Conservation (phyloP, 2,797 vertebrate genomes). For the Pteropus rufus region DNA sequence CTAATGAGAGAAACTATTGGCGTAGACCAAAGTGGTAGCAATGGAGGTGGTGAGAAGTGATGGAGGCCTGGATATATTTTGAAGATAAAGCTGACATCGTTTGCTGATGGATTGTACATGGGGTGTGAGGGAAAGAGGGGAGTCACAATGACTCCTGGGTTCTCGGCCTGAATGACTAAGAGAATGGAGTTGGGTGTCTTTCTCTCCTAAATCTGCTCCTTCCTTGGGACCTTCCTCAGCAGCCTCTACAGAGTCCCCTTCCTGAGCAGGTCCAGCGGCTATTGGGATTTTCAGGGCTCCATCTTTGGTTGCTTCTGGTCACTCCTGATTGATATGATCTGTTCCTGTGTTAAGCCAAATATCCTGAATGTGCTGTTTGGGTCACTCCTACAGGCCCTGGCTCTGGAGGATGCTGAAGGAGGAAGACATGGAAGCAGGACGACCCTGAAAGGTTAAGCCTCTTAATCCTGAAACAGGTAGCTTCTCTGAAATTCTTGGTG, state of each 20-base stretch:
- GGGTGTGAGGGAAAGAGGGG: neutral
- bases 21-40: neutral
- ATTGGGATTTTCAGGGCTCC: neutral
- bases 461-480: slow-evolving; percentile 51
- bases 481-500: neutral
- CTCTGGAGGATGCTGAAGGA: slow-evolving; percentile 45
- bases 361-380: slow-evolving; percentile 30
- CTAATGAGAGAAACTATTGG: neutral
- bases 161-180: neutral
- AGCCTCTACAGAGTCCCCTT: neutral
- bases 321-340: neutral
- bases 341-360: neutral
- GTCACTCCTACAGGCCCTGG: slow-evolving; percentile 43
- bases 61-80: neutral
- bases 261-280: neutral
- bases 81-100: neutral
- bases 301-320: neutral
- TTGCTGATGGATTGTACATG: neutral
- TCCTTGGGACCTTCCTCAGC: neutral
- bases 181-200: neutral
- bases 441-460: slow-evolving; percentile 16
- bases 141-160: neutral
- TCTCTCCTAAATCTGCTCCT: neutral
- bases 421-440: slow-evolving; percentile 25
- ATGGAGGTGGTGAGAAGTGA: neutral